These are phyloP conservation scores for Archivesica marissinica DNA, from an alignment of 1,140 invertebrate genomes.

Conservation along the genomic window DNA sequence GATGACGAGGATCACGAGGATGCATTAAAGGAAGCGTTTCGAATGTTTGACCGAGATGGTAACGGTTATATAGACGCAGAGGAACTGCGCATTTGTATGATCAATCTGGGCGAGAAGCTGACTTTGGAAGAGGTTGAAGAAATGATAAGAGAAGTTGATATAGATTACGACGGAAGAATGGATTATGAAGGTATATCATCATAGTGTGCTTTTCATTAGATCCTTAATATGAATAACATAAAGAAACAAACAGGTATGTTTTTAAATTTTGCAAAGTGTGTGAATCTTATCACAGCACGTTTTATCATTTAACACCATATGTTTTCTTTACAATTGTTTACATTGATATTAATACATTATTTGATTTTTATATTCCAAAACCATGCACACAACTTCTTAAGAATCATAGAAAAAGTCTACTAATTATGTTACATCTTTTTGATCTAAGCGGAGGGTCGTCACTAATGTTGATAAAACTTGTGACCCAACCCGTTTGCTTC, in stretches of 20 bases:
- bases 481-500: too few relatives aligned
- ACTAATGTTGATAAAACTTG: too few relatives aligned
- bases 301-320: neutral
- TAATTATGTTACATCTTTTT: too few relatives aligned
- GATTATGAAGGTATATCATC: conserved; percentile 80
- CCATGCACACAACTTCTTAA: too few relatives aligned
- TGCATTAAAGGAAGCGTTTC: conserved; percentile 99
- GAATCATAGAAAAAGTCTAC: too few relatives aligned
- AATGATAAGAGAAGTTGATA: conserved; percentile 96
- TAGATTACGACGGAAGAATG: conserved; percentile 90
- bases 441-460: too few relatives aligned
- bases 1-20: conserved; percentile 77
- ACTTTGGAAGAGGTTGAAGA: conserved; percentile 96
- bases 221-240: neutral
- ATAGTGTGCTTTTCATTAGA: neutral
- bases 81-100: conserved; percentile 90
- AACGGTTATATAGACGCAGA: conserved; percentile 89
- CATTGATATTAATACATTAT: neutral
- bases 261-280: neutral
- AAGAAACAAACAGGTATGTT: neutral
- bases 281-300: neutral
- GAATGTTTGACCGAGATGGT: conserved; percentile 99
- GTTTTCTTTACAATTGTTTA: neutral
- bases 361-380: neutral
- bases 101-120: conserved; percentile 95